Evolutionary conservation across 2,888 invertebrate genomes (phyloP).

Genomic region (Crioceris asparagi): DNA sequence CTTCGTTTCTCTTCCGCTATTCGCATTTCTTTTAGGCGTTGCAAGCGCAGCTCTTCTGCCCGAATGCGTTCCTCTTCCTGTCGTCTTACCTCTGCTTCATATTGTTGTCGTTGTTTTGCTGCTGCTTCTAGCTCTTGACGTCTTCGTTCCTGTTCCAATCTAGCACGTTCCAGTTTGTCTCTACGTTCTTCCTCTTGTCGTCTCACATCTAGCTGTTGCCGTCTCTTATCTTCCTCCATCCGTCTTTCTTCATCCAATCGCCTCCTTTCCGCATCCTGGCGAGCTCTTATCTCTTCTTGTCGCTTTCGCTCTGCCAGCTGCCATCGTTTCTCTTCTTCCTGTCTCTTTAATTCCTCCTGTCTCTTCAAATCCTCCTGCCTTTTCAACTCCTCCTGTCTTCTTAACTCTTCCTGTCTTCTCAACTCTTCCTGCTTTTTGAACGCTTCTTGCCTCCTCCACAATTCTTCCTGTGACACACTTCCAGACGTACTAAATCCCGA

Average conservation of each 20-base stretch:
- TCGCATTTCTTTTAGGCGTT: no score
- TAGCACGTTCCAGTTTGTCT: not conserved
- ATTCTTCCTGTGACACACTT: not conserved
- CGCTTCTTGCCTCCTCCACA: conserved; percentile 8
- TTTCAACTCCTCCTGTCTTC: conserved; percentile 6
- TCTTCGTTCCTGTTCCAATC: not conserved
- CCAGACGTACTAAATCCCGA: not conserved
- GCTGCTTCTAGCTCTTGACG: conserved; percentile 2
- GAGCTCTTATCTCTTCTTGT: conserved; percentile 6
- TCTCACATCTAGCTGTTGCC: conserved; percentile 3
- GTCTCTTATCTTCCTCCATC: conserved; percentile 10
- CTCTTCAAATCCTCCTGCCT: conserved; percentile 7
- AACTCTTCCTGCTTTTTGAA: conserved; percentile 7
- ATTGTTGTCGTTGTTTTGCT: conserved; percentile 7
- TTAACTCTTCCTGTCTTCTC: conserved; percentile 11
- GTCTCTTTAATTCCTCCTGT: conserved; percentile 7
- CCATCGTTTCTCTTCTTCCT: conserved; percentile 22
- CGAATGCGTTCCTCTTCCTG: conserved; percentile 15
- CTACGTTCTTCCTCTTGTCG: not conserved
- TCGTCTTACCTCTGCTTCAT: conserved; percentile 4
- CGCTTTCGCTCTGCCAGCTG: conserved; percentile 8
- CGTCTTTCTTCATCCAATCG: conserved; percentile 16
- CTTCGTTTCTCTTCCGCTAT: no score
- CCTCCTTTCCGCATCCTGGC: not conserved
- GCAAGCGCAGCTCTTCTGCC: no score